Evolutionary conservation across 2,113 vertebrate species (phyloP), one percentile per base, ranked within the genome.

Genomic region (Scolopax mira): DNA sequence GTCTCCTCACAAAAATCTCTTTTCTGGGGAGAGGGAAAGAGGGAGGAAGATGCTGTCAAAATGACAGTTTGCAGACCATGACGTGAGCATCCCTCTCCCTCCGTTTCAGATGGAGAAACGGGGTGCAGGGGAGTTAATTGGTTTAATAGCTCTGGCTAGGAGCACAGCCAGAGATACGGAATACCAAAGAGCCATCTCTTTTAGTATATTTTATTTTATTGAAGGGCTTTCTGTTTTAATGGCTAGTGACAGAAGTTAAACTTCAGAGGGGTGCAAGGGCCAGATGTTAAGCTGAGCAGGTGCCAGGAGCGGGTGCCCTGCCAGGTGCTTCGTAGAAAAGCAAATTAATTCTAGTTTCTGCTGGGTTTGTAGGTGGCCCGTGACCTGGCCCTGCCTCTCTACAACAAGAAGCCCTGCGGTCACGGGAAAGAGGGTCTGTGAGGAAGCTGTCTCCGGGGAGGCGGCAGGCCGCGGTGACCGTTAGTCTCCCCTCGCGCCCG

Each of bases 341-440:
- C 69, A 16, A 37, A 67, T 48, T 12, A 15, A 28, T 37, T 17
- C 6, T 0, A 8, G 12, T 37, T 66, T 39, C 60, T 41, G 41
- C 67, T 70, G 14, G 7, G 54, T 61, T n/a, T 5, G 24, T 7
- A 14, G 31, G 39, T 3, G 42, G 12, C 1, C 35, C 21, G 3
- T 14, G 57, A 7, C 44, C 58, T 11, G 21, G 28, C 19, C 23
- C 15, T 52, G 35, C 62, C 58, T 3, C 25, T 8, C 31, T 7
- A 0, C 6, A 5, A 1, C 4, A 28, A 3, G 57, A 7, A 13
- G n/a, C 22, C 7, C 35, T 1, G 35, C 8, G 22, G 5, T 25
- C 23, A 1, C 6, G 2, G 31, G 3, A 1, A 22, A 0, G 41
- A 4, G 11, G 7, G 3, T 3, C 39, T 1, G 42, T 6, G 9